Percentiles rank a stretch among this genome's conserved stretches.
Conservation (phyloP, 2,888 invertebrate species). For the Agrochola circellaris region DNA sequence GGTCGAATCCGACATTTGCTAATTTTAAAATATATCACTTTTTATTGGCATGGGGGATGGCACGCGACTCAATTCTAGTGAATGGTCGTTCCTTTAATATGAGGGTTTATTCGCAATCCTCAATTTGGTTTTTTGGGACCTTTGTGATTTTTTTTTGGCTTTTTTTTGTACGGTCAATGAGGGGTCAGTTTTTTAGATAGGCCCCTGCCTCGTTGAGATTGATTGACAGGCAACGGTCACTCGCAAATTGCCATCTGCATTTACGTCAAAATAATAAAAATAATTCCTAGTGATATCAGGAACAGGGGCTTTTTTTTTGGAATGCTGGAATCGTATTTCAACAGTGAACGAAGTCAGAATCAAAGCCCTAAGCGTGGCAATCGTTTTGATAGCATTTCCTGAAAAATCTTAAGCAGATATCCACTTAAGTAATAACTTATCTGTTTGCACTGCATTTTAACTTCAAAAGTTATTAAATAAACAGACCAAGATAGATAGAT, state of each 20-base stretch:
- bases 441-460: not conserved
- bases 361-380: not conserved
- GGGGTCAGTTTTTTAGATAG: constrained; percentile 88
- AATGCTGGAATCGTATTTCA: constrained; percentile 18
- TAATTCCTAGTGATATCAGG: constrained; percentile 31
- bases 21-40: constrained; percentile 73
- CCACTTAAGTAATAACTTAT: not conserved
- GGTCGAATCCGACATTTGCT: constrained; percentile 56
- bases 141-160: constrained; percentile 77
- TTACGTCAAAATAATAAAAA: constrained; percentile 71
- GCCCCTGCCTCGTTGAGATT: constrained; percentile 79
- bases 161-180: constrained; percentile 88
- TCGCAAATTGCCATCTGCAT: constrained; percentile 82
- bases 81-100: constrained; percentile 82
- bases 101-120: constrained; percentile 80
- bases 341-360: not conserved
- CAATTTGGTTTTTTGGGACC: constrained; percentile 79
- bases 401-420: not conserved
- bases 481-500: not conserved
- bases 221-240: constrained; percentile 89
- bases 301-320: constrained; percentile 24
- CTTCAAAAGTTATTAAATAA: not conserved
- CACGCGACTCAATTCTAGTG: constrained; percentile 78
- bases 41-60: constrained; percentile 75
- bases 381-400: not conserved